Base-by-base conservation (phyloP, 2,888 invertebrate genomes). In the Tenthredo livida region DNA sequence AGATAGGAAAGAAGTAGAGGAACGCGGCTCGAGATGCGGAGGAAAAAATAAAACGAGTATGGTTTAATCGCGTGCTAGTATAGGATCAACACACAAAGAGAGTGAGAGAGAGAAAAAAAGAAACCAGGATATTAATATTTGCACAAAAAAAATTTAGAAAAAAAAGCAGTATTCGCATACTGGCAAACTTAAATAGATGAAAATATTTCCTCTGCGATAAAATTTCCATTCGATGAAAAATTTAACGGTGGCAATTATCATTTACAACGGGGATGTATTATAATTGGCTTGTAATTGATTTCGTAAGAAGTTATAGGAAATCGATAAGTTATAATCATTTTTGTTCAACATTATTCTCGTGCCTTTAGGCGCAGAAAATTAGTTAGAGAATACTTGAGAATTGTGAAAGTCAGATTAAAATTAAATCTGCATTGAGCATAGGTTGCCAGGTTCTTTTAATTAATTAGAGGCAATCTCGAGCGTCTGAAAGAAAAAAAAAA, bases 371-470 rank as follows among this genome's bases (percentile, higher is more conserved):
- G 50, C 17, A n/a, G 54, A 7, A 54, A 2, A 54, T 54, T 54
- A 54, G n/a, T 54, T 3, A 25, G 7, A 37, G 15, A 33, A 70
- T 9, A 21, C 37, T 33, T 21, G 40, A 43, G 40, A 40, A 25
- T 50, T 50, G 25, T n/a, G 50, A 50, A 50, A 47, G 2, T 73
- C n/a, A 21, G n/a, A 15, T 25, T 43, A 15, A 9, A 73, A 73
- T 50, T 15, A 25, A 77, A 50, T 25, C 50, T 50, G 29, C 47
- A 77, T 50, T 25, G 47, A 50, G 50, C 17, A 50, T 25, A 37
- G 72, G 72, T 77, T 50, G 50, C 77, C 0, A 17, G 72, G 43
- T 72, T 77, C 15, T 73, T 77, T 77, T 29, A 58, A 80, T 37
- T 58, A 61, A 80, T 61, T 61, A 80, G 21, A 33, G 10, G 10